Percentiles rank a stretch among this genome's conserved stretches.
These are phyloP conservation scores for Nezara viridula DNA, from an alignment of 2,888 invertebrate species.

Conservation along the genomic window DNA sequence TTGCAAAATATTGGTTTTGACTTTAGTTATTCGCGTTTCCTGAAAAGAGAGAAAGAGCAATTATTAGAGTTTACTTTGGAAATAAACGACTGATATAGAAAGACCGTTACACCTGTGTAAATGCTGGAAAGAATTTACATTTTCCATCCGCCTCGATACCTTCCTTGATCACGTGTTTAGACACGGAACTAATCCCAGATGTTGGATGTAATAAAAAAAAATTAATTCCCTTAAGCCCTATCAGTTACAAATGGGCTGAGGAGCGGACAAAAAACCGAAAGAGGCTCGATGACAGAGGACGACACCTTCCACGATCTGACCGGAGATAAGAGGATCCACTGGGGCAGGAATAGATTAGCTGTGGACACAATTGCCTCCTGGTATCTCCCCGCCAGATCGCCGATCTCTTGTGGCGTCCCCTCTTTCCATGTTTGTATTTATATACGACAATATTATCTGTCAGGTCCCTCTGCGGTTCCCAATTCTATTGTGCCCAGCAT, in stretches of 20 bases:
- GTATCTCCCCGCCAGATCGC: neutral
- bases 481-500: neutral
- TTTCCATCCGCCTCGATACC: neutral
- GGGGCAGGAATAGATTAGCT: neutral
- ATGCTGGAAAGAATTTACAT: neutral
- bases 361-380: slow-evolving; percentile 24
- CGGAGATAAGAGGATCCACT: neutral
- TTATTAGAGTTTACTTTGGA: too few species aligned
- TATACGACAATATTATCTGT: slow-evolving; percentile 17
- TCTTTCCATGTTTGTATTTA: neutral
- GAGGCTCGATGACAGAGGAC: neutral
- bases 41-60: too few species aligned
- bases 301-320: slow-evolving; percentile 19
- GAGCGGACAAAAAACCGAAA: neutral
- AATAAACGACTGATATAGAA: too few species aligned
- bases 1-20: too few species aligned
- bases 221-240: neutral
- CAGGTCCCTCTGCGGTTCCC: neutral
- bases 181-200: slow-evolving; percentile 7
- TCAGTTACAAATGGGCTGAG: slow-evolving; percentile 2
- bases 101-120: neutral
- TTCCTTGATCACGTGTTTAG: slow-evolving; percentile 16
- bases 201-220: slow-evolving; percentile 6
- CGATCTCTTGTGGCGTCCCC: neutral
- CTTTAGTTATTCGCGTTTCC: too few species aligned